Percentiles rank a stretch among this genome's conserved stretches.
These are phyloP conservation scores for Gymnosoma rotundatum DNA, from an alignment of 2,888 invertebrate species.

Conservation along the genomic window DNA sequence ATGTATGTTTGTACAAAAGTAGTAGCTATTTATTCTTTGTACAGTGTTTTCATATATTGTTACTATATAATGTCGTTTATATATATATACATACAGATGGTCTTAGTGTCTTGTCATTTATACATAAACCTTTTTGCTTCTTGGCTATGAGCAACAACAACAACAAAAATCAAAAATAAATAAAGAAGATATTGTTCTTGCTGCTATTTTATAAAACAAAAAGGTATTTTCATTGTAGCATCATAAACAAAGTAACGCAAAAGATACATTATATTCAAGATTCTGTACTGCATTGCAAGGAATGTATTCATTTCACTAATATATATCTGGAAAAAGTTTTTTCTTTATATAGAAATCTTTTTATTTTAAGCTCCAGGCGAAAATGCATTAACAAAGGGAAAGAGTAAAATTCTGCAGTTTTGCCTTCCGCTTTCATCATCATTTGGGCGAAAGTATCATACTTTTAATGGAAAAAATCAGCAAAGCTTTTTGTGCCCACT, in stretches of 20 bases:
- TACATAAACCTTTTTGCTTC: constrained; percentile 46
- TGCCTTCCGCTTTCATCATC: too few relatives aligned
- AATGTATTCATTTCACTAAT: constrained; percentile 7
- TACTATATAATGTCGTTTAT: background rate
- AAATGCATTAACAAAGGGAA: too few relatives aligned
- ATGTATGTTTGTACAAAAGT: background rate
- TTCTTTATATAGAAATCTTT: too few relatives aligned
- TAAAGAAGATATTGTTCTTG: constrained; percentile 46
- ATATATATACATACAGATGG: constrained; percentile 5
- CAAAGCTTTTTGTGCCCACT: too few relatives aligned
- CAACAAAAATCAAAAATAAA: background rate
- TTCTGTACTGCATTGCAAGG: constrained; percentile 6
- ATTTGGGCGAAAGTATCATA: too few relatives aligned
- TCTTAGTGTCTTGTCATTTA: constrained; percentile 29
- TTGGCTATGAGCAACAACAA: constrained; percentile 6
- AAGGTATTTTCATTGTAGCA: constrained; percentile 51
- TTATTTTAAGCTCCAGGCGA: too few relatives aligned
- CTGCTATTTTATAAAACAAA: constrained; percentile 53
- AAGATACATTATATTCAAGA: constrained; percentile 56
- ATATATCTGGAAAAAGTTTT: too few relatives aligned
- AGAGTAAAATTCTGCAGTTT: too few relatives aligned
- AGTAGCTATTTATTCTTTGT: constrained; percentile 30
- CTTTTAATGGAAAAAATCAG: too few relatives aligned
- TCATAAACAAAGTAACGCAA: constrained; percentile 56
- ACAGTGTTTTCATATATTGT: constrained; percentile 34